Evolutionary conservation across 2,888 invertebrate species (phyloP).

Genomic region (Dasypogon diadema): DNA sequence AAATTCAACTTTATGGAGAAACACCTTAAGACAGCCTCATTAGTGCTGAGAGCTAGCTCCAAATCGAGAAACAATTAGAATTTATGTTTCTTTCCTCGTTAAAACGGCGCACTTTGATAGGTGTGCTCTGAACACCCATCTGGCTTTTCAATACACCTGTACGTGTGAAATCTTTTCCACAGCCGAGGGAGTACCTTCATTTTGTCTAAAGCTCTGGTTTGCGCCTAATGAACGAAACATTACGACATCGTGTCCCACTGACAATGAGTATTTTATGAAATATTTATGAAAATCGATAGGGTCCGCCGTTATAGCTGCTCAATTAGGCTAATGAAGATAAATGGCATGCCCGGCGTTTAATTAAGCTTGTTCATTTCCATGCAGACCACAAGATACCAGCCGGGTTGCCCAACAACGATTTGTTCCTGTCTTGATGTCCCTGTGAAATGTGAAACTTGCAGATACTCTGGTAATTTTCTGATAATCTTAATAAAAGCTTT

Average conservation of each 20-base stretch:
- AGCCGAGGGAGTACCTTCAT: too few relatives aligned
- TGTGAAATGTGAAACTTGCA: too few relatives aligned
- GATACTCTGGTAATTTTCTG: too few relatives aligned
- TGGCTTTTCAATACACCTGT: too few relatives aligned
- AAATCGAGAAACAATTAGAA: conserved; percentile 8
- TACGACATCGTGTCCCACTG: background rate
- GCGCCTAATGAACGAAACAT: too few relatives aligned
- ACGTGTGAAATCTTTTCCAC: too few relatives aligned
- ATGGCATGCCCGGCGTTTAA: conserved; percentile 15
- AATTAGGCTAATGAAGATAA: conserved; percentile 43
- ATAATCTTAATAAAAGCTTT: too few relatives aligned
- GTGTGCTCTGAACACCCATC: background rate
- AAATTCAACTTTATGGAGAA: background rate
- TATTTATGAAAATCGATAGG: conserved; percentile 41
- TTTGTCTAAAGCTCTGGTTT: too few relatives aligned
- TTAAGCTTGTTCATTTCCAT: conserved; percentile 28
- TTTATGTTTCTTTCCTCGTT: background rate
- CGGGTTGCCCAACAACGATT: background rate
- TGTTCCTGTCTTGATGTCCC: too few relatives aligned
- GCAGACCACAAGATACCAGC: background rate
- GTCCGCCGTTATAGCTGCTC: background rate
- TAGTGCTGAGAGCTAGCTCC: background rate
- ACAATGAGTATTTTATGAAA: conserved; percentile 18
- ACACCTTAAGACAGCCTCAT: conserved; percentile 4
- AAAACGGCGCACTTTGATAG: background rate